phyloP scores from a whole-genome alignment of 2,113 vertebrate species.

The Aldabrachelys gigantea region DNA sequence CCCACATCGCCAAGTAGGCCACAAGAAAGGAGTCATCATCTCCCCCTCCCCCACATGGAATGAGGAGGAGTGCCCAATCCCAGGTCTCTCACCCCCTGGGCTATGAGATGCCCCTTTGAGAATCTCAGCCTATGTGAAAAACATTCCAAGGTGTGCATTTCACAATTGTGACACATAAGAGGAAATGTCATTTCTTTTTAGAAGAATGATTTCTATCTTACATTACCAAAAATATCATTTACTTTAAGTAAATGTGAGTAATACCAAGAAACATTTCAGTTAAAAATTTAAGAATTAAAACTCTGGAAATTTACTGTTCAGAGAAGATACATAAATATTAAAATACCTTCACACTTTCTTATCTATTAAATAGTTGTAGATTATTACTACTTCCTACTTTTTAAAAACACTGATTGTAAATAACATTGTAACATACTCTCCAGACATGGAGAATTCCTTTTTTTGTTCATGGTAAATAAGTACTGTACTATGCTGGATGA shows the following conservation, averaged over 20 bases:
- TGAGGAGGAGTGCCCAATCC: background rate
- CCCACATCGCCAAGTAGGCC: background rate
- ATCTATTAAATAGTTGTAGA: background rate
- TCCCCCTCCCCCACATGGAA: background rate
- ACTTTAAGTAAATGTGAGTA: conserved; percentile 36
- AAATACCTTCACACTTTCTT: background rate
- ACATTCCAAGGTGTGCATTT: background rate
- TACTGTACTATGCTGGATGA: background rate
- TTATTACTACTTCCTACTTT: background rate
- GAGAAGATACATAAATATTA: background rate
- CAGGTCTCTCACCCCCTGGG: background rate
- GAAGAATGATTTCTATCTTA: background rate
- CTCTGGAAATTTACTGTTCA: conserved; percentile 35
- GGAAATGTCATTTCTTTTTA: background rate
- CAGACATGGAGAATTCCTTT: rapidly evolving
- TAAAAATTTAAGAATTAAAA: background rate
- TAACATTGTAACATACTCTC: background rate
- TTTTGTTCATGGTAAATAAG: rapidly evolving
- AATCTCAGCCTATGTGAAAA: background rate
- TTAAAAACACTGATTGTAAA: background rate
- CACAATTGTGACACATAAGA: background rate
- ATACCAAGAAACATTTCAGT: background rate
- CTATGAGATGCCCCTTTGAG: background rate
- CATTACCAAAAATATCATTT: conserved; percentile 19
- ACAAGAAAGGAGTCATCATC: background rate